Evolutionary conservation across 1,140 invertebrate species (phyloP).

Genomic region (Lethocerus indicus): DNA sequence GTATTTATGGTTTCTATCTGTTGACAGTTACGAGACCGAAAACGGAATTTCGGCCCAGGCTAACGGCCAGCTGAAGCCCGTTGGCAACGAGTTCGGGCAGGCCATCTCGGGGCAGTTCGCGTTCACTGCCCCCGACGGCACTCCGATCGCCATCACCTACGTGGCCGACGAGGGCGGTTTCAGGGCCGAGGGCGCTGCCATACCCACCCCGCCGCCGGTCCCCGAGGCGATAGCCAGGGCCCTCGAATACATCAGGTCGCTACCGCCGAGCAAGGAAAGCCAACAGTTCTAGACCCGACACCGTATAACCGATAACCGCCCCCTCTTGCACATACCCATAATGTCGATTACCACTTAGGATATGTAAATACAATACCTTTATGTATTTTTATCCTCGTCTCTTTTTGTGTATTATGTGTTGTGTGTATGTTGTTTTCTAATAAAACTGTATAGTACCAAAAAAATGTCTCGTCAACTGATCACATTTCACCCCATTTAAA

Average conservation of each 20-base stretch:
- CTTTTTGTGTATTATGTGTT: too few species aligned
- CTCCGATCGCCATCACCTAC: constrained; percentile 40
- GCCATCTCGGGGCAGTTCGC: constrained; percentile 41
- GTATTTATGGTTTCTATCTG: not conserved
- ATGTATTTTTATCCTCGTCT: too few species aligned
- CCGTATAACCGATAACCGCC: not conserved
- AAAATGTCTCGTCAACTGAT: too few species aligned
- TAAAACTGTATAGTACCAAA: too few species aligned
- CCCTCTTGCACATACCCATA: not conserved
- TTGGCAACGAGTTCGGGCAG: constrained; percentile 26
- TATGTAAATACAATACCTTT: too few species aligned
- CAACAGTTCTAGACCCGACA: too few species aligned
- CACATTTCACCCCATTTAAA: too few species aligned
- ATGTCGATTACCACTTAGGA: too few species aligned
- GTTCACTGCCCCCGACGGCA: constrained; percentile 43
- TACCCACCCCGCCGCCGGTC: constrained; percentile 58
- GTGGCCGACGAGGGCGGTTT: constrained; percentile 64
- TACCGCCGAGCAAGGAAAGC: constrained; percentile 19
- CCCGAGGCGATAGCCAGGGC: constrained; percentile 33
- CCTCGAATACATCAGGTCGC: constrained; percentile 40
- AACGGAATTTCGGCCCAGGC: not conserved
- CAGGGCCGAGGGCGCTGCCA: constrained; percentile 45
- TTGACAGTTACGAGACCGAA: not conserved
- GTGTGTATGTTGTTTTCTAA: too few species aligned
- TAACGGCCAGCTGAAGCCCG: not conserved